Base-by-base conservation (phyloP, 2,797 vertebrate species). In the Microcaecilia unicolor region DNA sequence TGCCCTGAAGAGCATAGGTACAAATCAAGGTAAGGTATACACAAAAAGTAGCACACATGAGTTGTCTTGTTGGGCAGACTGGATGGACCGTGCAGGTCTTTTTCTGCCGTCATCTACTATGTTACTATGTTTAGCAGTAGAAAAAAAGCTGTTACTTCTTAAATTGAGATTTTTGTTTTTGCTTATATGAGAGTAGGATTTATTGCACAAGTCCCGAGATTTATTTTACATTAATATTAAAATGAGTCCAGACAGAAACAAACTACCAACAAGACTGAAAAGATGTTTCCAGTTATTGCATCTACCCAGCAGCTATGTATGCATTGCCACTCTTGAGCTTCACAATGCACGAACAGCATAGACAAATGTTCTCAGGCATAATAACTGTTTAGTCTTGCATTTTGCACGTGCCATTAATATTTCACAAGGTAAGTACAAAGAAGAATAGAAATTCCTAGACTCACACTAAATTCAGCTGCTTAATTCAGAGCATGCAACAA, bases 101-200 rank as follows among this genome's bases (percentile, higher is more conserved):
- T n/a, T n/a, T n/a, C n/a, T n/a, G n/a, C n/a, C n/a, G n/a, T n/a
- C n/a, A n/a, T n/a, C n/a, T n/a, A n/a, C n/a, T n/a, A n/a, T n/a
- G n/a, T n/a, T n/a, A n/a, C n/a, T n/a, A n/a, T n/a, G n/a, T n/a
- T n/a, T n/a, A n/a, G n/a, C n/a, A n/a, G n/a, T n/a, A n/a, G n/a
- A n/a, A n/a, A n/a, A n/a, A n/a, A n/a, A n/a, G n/a, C n/a, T n/a
- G n/a, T n/a, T n/a, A n/a, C n/a, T n/a, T n/a, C n/a, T n/a, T n/a
- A n/a, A n/a, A n/a, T n/a, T n/a, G n/a, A n/a, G n/a, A n/a, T n/a
- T n/a, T n/a, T n/a, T n/a, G n/a, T n/a, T n/a, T 34, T 29, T n/a
- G 37, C 23, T 59, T 56, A 53, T 55, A 19, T 64, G 56, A 68
- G 36, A 57, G 63, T 64, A 67, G 36, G 62, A 30, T 66, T 58